These are phyloP conservation scores for Mobula birostris DNA, from an alignment of 2,113 vertebrate genomes.

Conservation along the genomic window DNA sequence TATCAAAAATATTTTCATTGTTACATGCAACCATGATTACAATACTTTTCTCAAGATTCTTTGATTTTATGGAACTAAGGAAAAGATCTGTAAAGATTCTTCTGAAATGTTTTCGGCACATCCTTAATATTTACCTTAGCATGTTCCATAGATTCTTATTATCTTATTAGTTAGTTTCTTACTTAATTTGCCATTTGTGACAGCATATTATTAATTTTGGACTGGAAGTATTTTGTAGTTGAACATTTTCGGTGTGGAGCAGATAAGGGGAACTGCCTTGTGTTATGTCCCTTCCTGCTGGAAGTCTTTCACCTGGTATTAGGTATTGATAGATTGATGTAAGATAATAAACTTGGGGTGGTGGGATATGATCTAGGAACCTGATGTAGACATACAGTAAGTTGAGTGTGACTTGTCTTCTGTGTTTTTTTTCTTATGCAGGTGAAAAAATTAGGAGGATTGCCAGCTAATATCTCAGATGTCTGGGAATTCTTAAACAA, in stretches of 20 bases:
- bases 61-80: neutral
- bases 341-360: neutral
- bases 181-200: neutral
- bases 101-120: neutral
- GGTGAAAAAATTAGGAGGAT: slow-evolving; percentile 69
- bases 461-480: slow-evolving; percentile 66
- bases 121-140: neutral
- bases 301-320: neutral
- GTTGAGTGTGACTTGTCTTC: too few relatives aligned
- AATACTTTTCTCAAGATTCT: neutral
- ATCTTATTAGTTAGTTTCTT: neutral
- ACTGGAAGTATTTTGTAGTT: neutral
- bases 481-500: slow-evolving; percentile 82
- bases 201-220: neutral
- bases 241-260: neutral
- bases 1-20: neutral
- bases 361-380: neutral
- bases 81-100: neutral
- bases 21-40: neutral
- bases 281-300: neutral
- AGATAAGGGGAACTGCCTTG: neutral
- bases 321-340: neutral
- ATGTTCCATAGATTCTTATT: neutral
- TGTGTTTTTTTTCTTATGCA: slow-evolving; percentile 44
- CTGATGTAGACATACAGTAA: too few relatives aligned